Conservation (phyloP, 2,888 invertebrate species). For the Chironomus tentans region DNA sequence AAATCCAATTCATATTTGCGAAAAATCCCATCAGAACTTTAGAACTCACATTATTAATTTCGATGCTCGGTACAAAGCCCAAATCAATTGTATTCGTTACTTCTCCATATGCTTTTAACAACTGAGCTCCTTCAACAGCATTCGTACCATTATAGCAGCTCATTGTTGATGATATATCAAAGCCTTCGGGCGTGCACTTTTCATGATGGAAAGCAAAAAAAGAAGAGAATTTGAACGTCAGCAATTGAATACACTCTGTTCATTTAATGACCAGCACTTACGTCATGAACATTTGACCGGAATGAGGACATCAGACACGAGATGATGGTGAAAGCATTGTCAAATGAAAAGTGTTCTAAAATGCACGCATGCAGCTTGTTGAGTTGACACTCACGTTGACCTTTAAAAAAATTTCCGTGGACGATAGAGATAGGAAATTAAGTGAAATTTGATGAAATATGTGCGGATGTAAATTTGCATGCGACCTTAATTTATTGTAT, state of each 20-base stretch:
- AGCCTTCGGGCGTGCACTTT: constrained; percentile 6
- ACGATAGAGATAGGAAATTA: not conserved
- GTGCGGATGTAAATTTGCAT: not conserved
- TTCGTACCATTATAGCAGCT: constrained; percentile 23
- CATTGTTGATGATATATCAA: not conserved
- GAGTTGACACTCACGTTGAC: constrained; percentile 36
- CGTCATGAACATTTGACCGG: not conserved
- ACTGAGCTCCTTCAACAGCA: constrained; percentile 33
- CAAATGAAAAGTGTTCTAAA: constrained; percentile 34
- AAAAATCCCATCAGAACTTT: not conserved
- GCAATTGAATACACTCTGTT: not conserved
- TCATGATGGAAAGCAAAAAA: not conserved
- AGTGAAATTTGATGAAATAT: not conserved
- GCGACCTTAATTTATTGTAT: not conserved
- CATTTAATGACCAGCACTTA: constrained; percentile 4
- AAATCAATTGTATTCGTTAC: constrained; percentile 35
- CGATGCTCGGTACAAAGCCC: constrained; percentile 38
- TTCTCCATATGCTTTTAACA: constrained; percentile 36
- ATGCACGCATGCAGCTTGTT: constrained; percentile 40
- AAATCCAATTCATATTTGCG: not conserved
- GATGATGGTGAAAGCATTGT: constrained; percentile 34
- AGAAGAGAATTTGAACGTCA: too few relatives aligned
- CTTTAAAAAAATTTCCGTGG: constrained; percentile 30
- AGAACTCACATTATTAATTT: constrained; percentile 36
- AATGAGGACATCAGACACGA: constrained; percentile 34